phyloP scores from a whole-genome alignment of 2,797 vertebrate species.

The Mastacembelus armatus region DNA sequence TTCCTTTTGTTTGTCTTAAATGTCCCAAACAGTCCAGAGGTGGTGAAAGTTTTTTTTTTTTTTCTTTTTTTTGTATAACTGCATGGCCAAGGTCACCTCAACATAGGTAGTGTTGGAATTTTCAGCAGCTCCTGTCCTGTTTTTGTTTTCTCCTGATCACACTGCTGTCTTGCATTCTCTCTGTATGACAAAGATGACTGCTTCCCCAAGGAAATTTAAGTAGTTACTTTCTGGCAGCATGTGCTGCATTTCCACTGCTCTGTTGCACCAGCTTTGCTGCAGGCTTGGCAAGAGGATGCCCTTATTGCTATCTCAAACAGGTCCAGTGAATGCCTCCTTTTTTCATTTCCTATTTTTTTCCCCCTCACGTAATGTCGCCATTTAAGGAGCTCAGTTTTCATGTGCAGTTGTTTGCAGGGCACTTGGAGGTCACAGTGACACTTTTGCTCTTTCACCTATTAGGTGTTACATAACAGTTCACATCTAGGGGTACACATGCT shows the following conservation, averaged over 20 bases:
- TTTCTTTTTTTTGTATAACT: too few relatives aligned
- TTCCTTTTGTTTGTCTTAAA: conserved; percentile 61
- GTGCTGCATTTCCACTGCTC: conserved; percentile 43
- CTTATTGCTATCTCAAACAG: conserved; percentile 48
- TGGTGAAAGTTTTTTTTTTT: conserved; percentile 9
- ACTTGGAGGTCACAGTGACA: conserved; percentile 50
- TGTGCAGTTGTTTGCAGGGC: conserved; percentile 30
- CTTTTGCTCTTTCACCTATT: conserved; percentile 49
- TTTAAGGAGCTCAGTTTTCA: conserved; percentile 53
- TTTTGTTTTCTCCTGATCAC: conserved; percentile 32
- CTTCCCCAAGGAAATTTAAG: conserved; percentile 53
- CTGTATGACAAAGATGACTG: conserved; percentile 34
- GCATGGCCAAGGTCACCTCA: conserved; percentile 38
- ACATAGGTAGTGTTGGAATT: conserved; percentile 5
- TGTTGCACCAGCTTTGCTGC: conserved; percentile 68
- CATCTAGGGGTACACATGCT: conserved; percentile 19
- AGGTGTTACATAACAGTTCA: conserved; percentile 51
- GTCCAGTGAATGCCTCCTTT: conserved; percentile 10
- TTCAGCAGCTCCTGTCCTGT: conserved; percentile 16
- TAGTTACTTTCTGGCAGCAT: conserved; percentile 38
- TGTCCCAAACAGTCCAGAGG: conserved; percentile 26
- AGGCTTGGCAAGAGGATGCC: conserved; percentile 74
- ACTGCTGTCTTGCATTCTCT: conserved; percentile 40
- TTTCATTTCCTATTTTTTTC: background rate
- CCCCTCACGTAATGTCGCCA: conserved; percentile 19